Base-by-base conservation (phyloP, 1,140 invertebrate species). In the Ylistrum balloti region DNA sequence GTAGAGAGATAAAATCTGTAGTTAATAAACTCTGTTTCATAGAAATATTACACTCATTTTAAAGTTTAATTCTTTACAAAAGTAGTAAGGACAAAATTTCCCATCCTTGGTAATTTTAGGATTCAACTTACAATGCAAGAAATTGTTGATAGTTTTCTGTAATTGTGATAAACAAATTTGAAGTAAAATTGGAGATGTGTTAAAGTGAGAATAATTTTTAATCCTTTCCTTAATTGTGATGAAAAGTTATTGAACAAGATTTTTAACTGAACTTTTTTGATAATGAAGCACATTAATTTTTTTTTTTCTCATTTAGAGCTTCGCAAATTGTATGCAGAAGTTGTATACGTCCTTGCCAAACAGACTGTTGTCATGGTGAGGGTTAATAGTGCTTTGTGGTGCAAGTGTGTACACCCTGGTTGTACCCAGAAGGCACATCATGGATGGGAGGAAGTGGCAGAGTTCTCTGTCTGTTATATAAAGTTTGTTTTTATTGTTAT, bases 331-430 rank as follows among this genome's bases (percentile, higher is more conserved):
- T 74, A 74, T 11, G 17, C 28, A n/a, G 56, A 74, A 74, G 56
- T 74, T 74, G 41, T 17, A 17, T n/a, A n/a, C 0, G 9, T 74
- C n/a, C 22, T 74, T 74, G n/a, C 56, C 56, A 28, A 28, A 3
- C 56, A 74, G 56, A 11, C 1, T 74, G n/a, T 17, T 74, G 56
- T 74, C 9, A 9, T 45, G 41, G 56, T 74, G 15, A 17, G 56
- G n/a, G 56, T n/a, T n/a, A 74, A 74, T 74, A 74, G 56, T 74
- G 56, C 56, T 74, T 74, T 74, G 56, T 74, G 2, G 56, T 74
- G 22, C 56, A 22, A 3, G n/a, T 74, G 22, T 74, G 17, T 74
- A 74, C 56, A 17, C 17, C 1, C 56, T 28, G 22, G 22, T 28
- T 9, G 20, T 74, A 74, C 56, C 22, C 56, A 9, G 17, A n/a